phyloP scores from a whole-genome alignment of 2,888 invertebrate species.

The Siphonodentalium dalli region DNA sequence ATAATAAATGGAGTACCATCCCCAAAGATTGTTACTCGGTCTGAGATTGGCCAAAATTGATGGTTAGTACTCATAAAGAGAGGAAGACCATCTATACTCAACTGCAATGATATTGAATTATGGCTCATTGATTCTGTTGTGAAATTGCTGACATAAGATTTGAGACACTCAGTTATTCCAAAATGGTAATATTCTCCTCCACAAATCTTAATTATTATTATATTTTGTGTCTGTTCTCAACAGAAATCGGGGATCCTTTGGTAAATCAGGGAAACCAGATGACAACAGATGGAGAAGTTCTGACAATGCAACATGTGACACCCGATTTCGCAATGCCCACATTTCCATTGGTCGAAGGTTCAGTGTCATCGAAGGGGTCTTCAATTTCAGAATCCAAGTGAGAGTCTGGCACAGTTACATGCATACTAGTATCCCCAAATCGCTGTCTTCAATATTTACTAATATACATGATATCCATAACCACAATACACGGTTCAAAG shows the following conservation, averaged over 20 bases:
- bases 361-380: too few species aligned
- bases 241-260: slow-evolving; percentile 21
- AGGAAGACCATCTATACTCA: slow-evolving; percentile 26
- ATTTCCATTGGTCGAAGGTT: too few species aligned
- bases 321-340: slow-evolving; percentile 5
- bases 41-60: slow-evolving; percentile 26
- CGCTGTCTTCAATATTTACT: too few species aligned
- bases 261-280: slow-evolving; percentile 5
- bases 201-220: slow-evolving; percentile 6
- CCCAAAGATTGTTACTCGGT: background rate
- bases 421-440: too few species aligned
- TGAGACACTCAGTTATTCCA: slow-evolving; percentile 11
- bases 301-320: slow-evolving; percentile 3
- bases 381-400: too few species aligned
- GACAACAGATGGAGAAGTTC: slow-evolving; percentile 7
- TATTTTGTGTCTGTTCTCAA: slow-evolving; percentile 11
- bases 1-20: slow-evolving; percentile 20
- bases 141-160: background rate
- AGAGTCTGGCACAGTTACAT: too few species aligned
- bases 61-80: slow-evolving; percentile 16
- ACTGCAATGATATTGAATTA: background rate
- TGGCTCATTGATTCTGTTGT: background rate
- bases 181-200: slow-evolving; percentile 27
- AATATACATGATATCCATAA: too few species aligned
- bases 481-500: too few species aligned